Evolutionary conservation across 2,888 invertebrate species (phyloP), one percentile per base, ranked within the genome.

Genomic region (Pharmacophagus antenor): DNA sequence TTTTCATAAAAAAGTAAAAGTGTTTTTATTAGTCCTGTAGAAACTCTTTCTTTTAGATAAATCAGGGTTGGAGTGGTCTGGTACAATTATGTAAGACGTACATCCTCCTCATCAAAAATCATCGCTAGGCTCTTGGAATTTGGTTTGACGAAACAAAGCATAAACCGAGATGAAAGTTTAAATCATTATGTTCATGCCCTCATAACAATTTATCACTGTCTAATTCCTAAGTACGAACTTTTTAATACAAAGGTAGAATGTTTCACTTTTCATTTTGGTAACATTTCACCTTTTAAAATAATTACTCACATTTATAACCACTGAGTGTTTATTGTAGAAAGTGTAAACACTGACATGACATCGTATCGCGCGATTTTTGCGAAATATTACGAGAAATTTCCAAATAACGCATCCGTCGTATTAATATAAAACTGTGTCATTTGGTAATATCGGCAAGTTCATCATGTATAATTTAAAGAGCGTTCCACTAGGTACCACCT

Each of bases 291-390:
- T 37, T 48, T 48, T 10, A 47, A 17, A 41, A 49, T 37, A 31
- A 56, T 56, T 48, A 41, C 41, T 1, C 25, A 37, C 56, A 56
- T 56, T 48, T 20, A 48, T 31, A 47, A 20, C 27, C 21, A 1
- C 21, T n/a, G 15, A n/a, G 44, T 46, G 44, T 47, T 47, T 56
- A 49, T 23, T 48, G 49, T 56, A 56, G 56, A 56, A 56, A 56
- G 56, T 56, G 41, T 27, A 47, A 56, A 22, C 41, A 18, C 17
- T 20, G 41, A 23, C 17, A 47, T 55, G 41, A 41, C 56, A 23
- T 6, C 31, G 22, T 46, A 48, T 22, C 12, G 17, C 10, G 22
- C 47, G 31, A 20, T 48, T 48, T 55, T 47, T 37, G 27, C 31
- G 31, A 49, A 49, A 18, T 8, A 49, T 49, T 25, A 17, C 27